Evolutionary conservation across 2,888 invertebrate genomes (phyloP), one percentile per base, ranked within the genome.

Genomic region (Cryptus viduatorius): DNA sequence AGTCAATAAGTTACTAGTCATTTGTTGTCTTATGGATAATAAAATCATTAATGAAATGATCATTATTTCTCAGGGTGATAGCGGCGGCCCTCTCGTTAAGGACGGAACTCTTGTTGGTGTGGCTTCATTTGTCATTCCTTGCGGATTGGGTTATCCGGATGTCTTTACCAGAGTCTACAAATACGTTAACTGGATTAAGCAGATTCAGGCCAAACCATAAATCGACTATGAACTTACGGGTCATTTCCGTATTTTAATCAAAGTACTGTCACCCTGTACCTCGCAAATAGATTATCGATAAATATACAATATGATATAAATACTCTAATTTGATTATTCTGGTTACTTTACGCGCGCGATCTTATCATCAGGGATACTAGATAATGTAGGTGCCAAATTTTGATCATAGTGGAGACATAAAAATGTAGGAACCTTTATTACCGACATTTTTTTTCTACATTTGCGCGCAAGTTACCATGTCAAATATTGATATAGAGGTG

Each of bases 61-160:
- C 37, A 7, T 37, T 37, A 5, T n/a, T 83, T 69, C n/a, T 16
- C 61, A 85, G 61, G 89, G 87, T 14, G 89, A 89, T 64, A 88
- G 87, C 37, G 88, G 88, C 16, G 84, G 87, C 46, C 87, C 89
- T n/a, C 84, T 90, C 0, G 77, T 86, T 4, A 31, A 67, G 24
- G 42, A 86, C 14, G 84, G 82, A 7, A 68, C 79, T 24, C 77
- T 88, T 12, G 79, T 93, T 5, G 93, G 92, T 16, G 84, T 93
- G 24, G 92, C 90, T 56, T 93, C 93, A 16, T 93, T 89, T 89
- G 92, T 90, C n/a, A 84, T 86, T 31, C 91, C 91, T 1, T 93
- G 93, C 78, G 93, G 90, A 4, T 76, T 82, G 72, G 92, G 92
- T 14, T 84, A 87, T 73, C 92, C 92, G 5, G 92, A 92, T 79